A percentile compares a stretch with the other conserved stretches of the same genome.
phyloP scores from a whole-genome alignment of 2,888 invertebrate species.

The Cyclophora albipunctata region DNA sequence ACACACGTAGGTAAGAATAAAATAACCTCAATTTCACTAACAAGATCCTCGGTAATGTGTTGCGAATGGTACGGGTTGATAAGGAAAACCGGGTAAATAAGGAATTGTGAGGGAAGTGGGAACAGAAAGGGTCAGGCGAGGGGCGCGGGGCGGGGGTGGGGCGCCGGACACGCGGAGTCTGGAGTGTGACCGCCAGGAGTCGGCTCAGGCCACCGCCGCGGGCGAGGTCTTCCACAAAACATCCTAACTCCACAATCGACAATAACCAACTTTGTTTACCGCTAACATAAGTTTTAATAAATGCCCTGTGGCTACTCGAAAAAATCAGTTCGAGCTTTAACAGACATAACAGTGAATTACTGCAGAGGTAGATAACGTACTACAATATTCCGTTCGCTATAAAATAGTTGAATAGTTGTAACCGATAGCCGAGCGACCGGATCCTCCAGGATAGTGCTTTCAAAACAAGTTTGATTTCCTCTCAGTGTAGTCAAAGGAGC shows the following conservation, averaged over 20 bases:
- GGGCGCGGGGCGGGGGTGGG: conserved; percentile 23
- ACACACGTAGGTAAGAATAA: conserved; percentile 31
- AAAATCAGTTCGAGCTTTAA: too few species aligned
- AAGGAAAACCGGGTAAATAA: conserved; percentile 72
- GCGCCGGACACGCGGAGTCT: conserved; percentile 45
- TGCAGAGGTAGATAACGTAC: background rate
- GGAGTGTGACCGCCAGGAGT: conserved; percentile 21
- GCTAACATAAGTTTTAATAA: conserved; percentile 25
- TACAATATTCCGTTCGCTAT: background rate
- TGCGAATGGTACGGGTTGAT: conserved; percentile 65
- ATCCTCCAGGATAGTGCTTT: conserved; percentile 37
- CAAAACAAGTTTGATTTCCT: conserved; percentile 64
- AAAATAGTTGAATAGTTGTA: background rate
- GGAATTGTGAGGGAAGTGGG: conserved; percentile 41
- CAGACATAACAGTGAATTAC: too few species aligned
- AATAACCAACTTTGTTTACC: conserved; percentile 24
- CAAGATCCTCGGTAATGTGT: conserved; percentile 58
- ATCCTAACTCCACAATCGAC: conserved; percentile 27
- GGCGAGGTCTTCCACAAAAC: conserved; percentile 37
- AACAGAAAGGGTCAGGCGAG: conserved; percentile 47
- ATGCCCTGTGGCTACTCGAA: conserved; percentile 3
- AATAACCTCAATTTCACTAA: conserved; percentile 54
- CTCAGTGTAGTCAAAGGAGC: conserved; percentile 58
- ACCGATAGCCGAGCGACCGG: conserved; percentile 12
- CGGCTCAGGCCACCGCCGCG: conserved; percentile 26